These are phyloP conservation scores for Melitaea athalia DNA, from an alignment of 2,888 invertebrate species.

Conservation along the genomic window DNA sequence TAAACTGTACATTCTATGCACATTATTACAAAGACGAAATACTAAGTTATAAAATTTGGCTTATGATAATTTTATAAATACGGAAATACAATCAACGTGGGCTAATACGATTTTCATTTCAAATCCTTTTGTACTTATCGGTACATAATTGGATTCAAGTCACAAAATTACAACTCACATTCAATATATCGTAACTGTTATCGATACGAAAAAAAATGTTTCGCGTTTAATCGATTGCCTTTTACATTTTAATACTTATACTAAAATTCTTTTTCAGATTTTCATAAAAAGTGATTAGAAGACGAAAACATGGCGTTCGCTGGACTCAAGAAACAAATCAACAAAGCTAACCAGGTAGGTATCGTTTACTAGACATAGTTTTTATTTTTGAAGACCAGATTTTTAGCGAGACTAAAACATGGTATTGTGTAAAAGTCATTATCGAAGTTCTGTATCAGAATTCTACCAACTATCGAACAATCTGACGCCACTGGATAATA, in stretches of 20 bases:
- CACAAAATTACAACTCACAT: too few species aligned
- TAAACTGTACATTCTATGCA: too few species aligned
- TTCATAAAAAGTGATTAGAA: slow-evolving; percentile 41
- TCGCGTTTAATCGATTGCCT: too few species aligned
- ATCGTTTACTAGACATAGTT: slow-evolving; percentile 52
- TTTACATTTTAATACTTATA: not conserved
- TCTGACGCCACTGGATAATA: slow-evolving; percentile 15
- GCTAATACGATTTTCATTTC: too few species aligned
- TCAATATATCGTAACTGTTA: too few species aligned
- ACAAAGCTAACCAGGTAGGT: slow-evolving; percentile 99
- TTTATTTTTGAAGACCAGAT: not conserved
- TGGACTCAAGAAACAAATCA: slow-evolving; percentile 99
- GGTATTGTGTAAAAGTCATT: slow-evolving; percentile 28
- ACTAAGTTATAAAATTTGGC: too few species aligned
- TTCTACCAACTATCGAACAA: slow-evolving; percentile 9
- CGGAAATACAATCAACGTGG: too few species aligned
- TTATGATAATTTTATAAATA: too few species aligned
- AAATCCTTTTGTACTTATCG: too few species aligned
- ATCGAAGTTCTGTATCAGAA: slow-evolving; percentile 34
- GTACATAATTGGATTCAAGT: too few species aligned
- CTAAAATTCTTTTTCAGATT: slow-evolving; percentile 36
- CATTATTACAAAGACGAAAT: too few species aligned
- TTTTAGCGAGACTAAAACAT: slow-evolving; percentile 6
- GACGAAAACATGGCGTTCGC: slow-evolving; percentile 95
- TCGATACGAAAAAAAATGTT: too few species aligned